These are phyloP conservation scores for Scaptomyza parva DNA, from an alignment of 2,888 invertebrate species.

Conservation along the genomic window DNA sequence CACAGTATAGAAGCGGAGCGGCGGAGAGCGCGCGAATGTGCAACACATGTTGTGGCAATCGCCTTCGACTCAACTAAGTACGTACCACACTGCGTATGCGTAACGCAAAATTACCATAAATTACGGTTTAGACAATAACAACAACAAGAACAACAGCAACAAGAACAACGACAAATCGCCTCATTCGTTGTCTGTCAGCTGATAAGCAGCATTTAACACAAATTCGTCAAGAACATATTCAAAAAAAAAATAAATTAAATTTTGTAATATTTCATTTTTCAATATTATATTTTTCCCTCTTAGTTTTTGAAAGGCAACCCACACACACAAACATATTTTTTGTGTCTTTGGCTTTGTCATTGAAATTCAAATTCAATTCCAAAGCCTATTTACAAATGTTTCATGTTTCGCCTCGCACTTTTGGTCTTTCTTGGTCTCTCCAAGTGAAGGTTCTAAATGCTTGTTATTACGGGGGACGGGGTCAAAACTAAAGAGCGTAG, in stretches of 20 bases:
- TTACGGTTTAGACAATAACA: conserved; percentile 58
- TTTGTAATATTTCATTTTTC: conserved; percentile 45
- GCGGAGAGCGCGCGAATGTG: conserved; percentile 33
- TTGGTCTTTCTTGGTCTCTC: conserved; percentile 26
- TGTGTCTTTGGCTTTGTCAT: conserved; percentile 69
- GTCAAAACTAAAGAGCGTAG: conserved; percentile 34
- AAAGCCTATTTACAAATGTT: conserved; percentile 56
- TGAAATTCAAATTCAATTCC: conserved; percentile 60
- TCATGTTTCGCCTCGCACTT: conserved; percentile 23
- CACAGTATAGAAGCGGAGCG: conserved; percentile 62
- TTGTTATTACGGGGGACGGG: background rate
- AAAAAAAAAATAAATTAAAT: conserved; percentile 27
- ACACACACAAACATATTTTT: conserved; percentile 70
- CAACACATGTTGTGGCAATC: conserved; percentile 46
- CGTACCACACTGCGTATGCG: conserved; percentile 74
- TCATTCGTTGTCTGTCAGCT: conserved; percentile 36
- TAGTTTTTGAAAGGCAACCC: conserved; percentile 61
- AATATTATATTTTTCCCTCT: conserved; percentile 8
- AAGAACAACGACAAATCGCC: background rate
- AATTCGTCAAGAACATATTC: conserved; percentile 62
- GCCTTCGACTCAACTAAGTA: conserved; percentile 33
- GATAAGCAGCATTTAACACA: conserved; percentile 68
- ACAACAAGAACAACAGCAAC: background rate
- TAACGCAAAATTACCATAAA: conserved; percentile 76
- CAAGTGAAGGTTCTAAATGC: conserved; percentile 67